A percentile compares a stretch with the other conserved stretches of the same genome.
Evolutionary conservation across 1,140 invertebrate genomes (phyloP).

Genomic region (Ceratina calcarata): DNA sequence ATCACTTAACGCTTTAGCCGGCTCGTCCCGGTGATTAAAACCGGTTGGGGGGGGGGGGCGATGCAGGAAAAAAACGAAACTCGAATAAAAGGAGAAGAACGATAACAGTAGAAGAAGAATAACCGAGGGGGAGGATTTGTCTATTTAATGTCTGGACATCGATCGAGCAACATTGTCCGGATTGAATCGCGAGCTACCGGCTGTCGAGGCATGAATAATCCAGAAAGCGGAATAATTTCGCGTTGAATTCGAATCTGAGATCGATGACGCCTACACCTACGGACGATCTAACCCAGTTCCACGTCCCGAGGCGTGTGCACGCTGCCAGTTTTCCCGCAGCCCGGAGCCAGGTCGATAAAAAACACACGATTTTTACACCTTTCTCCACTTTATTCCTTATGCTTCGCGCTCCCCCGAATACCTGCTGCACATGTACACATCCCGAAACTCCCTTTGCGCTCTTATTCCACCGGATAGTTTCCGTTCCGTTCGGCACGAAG

Average conservation of each 20-base stretch:
- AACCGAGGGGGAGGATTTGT: neutral
- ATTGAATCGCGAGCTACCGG: slow-evolving; percentile 16
- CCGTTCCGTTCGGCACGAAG: too few species aligned
- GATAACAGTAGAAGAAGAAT: neutral
- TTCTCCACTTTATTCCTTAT: slow-evolving; percentile 30
- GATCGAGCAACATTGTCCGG: slow-evolving; percentile 47
- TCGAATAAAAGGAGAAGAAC: neutral
- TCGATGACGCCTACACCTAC: slow-evolving; percentile 59
- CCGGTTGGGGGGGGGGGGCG: too few species aligned
- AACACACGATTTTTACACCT: slow-evolving; percentile 48
- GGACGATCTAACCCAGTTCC: slow-evolving; percentile 64
- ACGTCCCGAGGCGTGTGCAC: slow-evolving; percentile 49
- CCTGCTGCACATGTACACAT: neutral
- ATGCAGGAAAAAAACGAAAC: neutral
- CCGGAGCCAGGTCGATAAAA: slow-evolving; percentile 39
- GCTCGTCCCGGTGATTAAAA: neutral
- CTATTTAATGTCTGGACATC: slow-evolving; percentile 35
- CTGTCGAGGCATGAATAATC: slow-evolving; percentile 57
- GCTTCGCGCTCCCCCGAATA: slow-evolving; percentile 1
- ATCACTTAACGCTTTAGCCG: slow-evolving; percentile 2
- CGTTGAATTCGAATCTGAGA: slow-evolving; percentile 62
- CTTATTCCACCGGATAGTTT: too few species aligned
- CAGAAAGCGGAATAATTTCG: slow-evolving; percentile 59
- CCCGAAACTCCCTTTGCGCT: too few species aligned
- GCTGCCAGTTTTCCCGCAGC: slow-evolving; percentile 22